A percentile compares a stretch with the other conserved stretches of the same genome.
phyloP scores from a whole-genome alignment of 2,113 vertebrate species.

The Phrynocephalus versicolor region DNA sequence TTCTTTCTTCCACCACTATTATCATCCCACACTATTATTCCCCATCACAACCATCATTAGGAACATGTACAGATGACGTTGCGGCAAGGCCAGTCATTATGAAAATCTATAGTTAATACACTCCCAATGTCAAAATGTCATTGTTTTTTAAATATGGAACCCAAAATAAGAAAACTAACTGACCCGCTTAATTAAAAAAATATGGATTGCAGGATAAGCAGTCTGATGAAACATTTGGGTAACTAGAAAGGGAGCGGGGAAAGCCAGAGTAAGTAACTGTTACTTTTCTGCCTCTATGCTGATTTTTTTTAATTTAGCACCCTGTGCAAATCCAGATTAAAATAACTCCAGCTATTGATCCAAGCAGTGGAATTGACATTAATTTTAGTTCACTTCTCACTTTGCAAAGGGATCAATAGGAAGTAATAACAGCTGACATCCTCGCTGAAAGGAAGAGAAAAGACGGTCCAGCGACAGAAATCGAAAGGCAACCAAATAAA shows the following conservation, averaged over 20 bases:
- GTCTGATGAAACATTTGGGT: slow-evolving; percentile 70
- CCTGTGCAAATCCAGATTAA: slow-evolving; percentile 90
- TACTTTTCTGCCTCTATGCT: slow-evolving; percentile 83
- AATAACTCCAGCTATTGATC: slow-evolving; percentile 96
- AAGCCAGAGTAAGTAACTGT: slow-evolving; percentile 78
- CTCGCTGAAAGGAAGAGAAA: slow-evolving; percentile 86
- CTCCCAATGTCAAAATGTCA: slow-evolving; percentile 89
- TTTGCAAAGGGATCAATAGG: slow-evolving; percentile 96
- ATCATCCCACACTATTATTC: slow-evolving; percentile 30
- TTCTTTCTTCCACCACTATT: slow-evolving; percentile 32
- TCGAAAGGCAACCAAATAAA: slow-evolving; percentile 93
- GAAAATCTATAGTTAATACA: slow-evolving; percentile 94
- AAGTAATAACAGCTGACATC: slow-evolving; percentile 97
- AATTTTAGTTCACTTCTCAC: slow-evolving; percentile 98
- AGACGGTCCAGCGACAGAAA: slow-evolving; percentile 87
- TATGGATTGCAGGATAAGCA: slow-evolving; percentile 83
- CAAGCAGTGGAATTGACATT: slow-evolving; percentile 94
- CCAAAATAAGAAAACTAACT: slow-evolving; percentile 85
- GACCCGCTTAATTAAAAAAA: slow-evolving; percentile 86
- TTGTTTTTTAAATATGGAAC: slow-evolving; percentile 83
- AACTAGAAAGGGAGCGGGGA: slow-evolving; percentile 62
- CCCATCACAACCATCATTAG: slow-evolving; percentile 59
- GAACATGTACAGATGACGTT: slow-evolving; percentile 76
- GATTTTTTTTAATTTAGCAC: slow-evolving; percentile 89
- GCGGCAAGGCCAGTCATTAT: slow-evolving; percentile 82